Percentiles rank a stretch among this genome's conserved stretches.
Evolutionary conservation across 1,140 invertebrate species (phyloP).

Genomic region (Tribolium madens): DNA sequence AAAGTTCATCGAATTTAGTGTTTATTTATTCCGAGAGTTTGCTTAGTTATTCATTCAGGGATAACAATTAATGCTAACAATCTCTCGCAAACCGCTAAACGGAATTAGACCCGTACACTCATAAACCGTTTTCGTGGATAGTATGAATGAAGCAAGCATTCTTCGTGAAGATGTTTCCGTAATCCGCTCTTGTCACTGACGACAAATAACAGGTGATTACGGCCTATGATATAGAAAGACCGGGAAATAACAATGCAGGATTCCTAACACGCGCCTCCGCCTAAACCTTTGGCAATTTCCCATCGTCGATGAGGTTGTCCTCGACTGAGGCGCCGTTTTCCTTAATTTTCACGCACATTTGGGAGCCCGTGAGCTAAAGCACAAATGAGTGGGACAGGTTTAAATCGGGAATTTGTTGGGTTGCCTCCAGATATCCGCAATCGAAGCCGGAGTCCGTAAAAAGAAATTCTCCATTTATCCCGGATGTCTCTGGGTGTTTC

Average conservation of each 20-base stretch:
- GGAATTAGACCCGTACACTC: not conserved
- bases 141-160: not conserved
- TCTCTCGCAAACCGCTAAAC: not conserved
- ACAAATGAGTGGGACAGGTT: conserved; percentile 29
- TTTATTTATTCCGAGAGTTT: not conserved
- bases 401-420: conserved; percentile 22
- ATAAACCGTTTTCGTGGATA: not conserved
- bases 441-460: conserved; percentile 25
- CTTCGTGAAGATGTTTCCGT: conserved; percentile 2
- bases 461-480: conserved; percentile 29
- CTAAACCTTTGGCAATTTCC: not conserved
- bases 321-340: conserved; percentile 3
- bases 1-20: not conserved
- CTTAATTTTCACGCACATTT: conserved; percentile 8
- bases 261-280: conserved; percentile 1
- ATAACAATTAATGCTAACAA: not conserved
- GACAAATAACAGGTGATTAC: conserved; percentile 30
- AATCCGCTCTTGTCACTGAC: conserved; percentile 9
- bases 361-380: not conserved
- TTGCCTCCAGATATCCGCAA: conserved; percentile 34
- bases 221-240: conserved; percentile 15
- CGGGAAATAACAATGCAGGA: conserved; percentile 18
- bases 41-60: not conserved
- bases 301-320: too few species aligned
- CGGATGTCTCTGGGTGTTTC: conserved; percentile 19